Conservation (phyloP, 1,140 invertebrate species). For the Brachystomella parvula region DNA sequence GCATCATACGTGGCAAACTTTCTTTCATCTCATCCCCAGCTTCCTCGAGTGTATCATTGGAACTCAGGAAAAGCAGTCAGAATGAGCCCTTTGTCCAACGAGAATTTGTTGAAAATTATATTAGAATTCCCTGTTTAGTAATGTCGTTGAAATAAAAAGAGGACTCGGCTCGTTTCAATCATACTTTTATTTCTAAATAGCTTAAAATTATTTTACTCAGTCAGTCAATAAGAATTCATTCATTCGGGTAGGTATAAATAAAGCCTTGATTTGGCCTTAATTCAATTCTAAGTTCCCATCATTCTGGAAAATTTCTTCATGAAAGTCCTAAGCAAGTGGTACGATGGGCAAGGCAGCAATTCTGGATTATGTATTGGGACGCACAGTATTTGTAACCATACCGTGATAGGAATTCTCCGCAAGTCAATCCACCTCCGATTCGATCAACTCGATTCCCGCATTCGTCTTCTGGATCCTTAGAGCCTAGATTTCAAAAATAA, state of each 20-base stretch:
- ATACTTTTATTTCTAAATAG: slow-evolving; percentile 18
- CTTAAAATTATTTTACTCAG: slow-evolving; percentile 15
- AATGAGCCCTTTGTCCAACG: no score
- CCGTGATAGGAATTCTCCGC: slow-evolving; percentile 44
- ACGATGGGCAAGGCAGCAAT: slow-evolving; percentile 46
- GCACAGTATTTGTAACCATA: slow-evolving; percentile 47
- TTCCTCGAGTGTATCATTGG: no score
- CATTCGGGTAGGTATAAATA: slow-evolving; percentile 31
- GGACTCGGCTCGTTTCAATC: no score
- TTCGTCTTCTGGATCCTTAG: slow-evolving; percentile 8
- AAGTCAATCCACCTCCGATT: slow-evolving; percentile 42
- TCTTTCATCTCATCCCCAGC: no score
- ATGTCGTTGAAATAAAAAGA: no score
- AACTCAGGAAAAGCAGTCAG: no score
- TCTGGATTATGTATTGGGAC: slow-evolving; percentile 46
- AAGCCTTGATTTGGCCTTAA: slow-evolving; percentile 16
- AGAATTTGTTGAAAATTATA: no score
- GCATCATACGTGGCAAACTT: no score
- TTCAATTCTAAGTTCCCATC: not conserved
- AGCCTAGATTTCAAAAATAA: slow-evolving; percentile 3
- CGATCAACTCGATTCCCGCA: slow-evolving; percentile 31
- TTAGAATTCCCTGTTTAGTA: no score
- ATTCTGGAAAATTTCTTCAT: not conserved
- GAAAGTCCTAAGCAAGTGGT: slow-evolving; percentile 30
- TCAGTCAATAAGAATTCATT: slow-evolving; percentile 30